Evolutionary conservation across 1,140 invertebrate species (phyloP), one percentile per base, ranked within the genome.

Genomic region (Heterodera carotae): DNA sequence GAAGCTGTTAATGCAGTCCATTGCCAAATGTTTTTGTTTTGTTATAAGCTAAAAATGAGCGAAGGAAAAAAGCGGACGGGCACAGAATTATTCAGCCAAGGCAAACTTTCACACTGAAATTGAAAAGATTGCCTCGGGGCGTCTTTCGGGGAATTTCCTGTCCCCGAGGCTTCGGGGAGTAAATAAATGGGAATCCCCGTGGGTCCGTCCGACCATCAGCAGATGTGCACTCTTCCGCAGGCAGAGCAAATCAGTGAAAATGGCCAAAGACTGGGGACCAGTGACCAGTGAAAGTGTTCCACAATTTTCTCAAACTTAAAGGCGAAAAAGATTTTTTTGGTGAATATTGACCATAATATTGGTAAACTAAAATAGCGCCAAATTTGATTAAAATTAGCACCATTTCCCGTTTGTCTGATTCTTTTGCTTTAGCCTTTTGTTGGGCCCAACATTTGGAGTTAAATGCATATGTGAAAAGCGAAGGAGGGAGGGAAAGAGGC

Each of bases 1-100:
- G 62, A 86, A 86, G 68, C 74, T 71, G 18, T 80, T 80, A 25
- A 86, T 86, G 76, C 78, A 85, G 74, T 86, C 84, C 84, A 86
- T 86, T 53, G n/a, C n/a, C 27, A 34, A 27, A 60, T 33, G 43
- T 34, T 39, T n/a, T 36, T 29, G 31, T 34, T 68, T 36, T 43
- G 39, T 43, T 18, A n/a, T 2, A 3, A 36, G 22, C 33, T 22
- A 59, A 53, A 29, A 56, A 70, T 36, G 31, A 33, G 10, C 10
- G 25, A 56, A 70, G 22, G 39, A 27, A n/a, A 33, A n/a, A n/a
- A n/a, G n/a, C n/a, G n/a, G n/a, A n/a, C n/a, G 25, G 7, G 48
- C 34, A 34, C 48, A n/a, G 68, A 36, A 34, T 69, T 8, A 48
- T 7, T 4, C 29, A 6, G 8, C 62, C 62, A 15, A 8, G 33